Conservation (phyloP, 1,140 invertebrate genomes). For the Penaeus japonicus region DNA sequence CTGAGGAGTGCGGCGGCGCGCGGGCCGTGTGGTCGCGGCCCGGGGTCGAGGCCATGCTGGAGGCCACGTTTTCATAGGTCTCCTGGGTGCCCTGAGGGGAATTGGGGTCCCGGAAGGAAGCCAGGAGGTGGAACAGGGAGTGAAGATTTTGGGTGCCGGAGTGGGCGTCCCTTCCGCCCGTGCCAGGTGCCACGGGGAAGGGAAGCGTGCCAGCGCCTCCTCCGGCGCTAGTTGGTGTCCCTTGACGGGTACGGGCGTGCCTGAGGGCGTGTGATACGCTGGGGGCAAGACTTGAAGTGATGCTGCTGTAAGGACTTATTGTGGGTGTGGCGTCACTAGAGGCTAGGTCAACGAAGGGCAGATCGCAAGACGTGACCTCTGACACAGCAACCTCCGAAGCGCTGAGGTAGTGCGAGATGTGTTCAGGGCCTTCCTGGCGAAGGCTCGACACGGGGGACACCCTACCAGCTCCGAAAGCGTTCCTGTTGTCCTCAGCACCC, state of each 20-base stretch:
- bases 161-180: background rate
- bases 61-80: background rate
- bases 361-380: slow-evolving; percentile 11
- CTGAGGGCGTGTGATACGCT: background rate
- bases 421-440: background rate
- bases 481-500: too few relatives aligned
- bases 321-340: slow-evolving; percentile 29
- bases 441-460: slow-evolving; percentile 21
- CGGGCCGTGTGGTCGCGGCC: background rate
- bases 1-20: too few relatives aligned
- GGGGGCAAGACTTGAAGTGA: background rate
- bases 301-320: slow-evolving; percentile 31
- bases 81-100: background rate
- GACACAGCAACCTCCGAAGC: slow-evolving; percentile 27
- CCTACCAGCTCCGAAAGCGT: background rate
- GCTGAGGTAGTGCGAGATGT: slow-evolving; percentile 22
- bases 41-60: background rate
- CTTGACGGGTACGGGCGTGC: background rate
- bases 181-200: too few relatives aligned
- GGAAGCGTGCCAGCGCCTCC: too few relatives aligned
- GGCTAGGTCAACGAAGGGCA: slow-evolving; percentile 21
- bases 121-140: slow-evolving; percentile 14
- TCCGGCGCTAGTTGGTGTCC: too few relatives aligned
- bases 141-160: background rate
- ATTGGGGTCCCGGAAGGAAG: background rate